Base-by-base conservation (phyloP, 2,888 invertebrate species). In the Aromia moschata region DNA sequence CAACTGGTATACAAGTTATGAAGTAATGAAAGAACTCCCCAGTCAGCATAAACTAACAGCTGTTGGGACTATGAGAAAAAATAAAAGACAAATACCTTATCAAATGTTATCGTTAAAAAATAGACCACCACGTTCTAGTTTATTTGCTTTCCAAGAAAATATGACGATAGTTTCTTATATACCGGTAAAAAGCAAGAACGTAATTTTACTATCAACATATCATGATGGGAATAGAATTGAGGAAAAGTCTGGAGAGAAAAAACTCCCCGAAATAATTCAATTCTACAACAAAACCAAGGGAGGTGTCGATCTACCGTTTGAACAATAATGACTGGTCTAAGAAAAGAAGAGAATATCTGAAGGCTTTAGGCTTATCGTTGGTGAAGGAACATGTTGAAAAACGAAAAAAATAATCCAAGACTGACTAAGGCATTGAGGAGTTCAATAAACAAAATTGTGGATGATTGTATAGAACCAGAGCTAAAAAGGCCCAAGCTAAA, bases 131-230 rank as follows among this genome's bases (percentile, higher is more conserved):
- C n/a, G n/a, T n/a, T n/a, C n/a, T n/a, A 31, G 31, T 14, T 49
- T 56, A 41, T 56, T 56, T 49, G 56, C 18, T 15, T 47, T 56
- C 31, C 49, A 41, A 15, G n/a, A n/a, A n/a, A n/a, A n/a, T n/a
- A n/a, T n/a, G n/a, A n/a, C n/a, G n/a, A n/a, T n/a, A n/a, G n/a
- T n/a, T n/a, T n/a, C n/a, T n/a, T n/a, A n/a, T n/a, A n/a, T n/a
- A n/a, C n/a, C n/a, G n/a, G n/a, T n/a, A n/a, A n/a, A n/a, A n/a
- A n/a, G n/a, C n/a, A 43, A 51, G 43, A 43, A 49, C 31, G 16
- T 57, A 40, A 3, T 25, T 5, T 7, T 25, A 7, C 7, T 25
- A 25, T 25, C 25, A 25, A 25, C 25, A 25, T 25, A 5, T 5
- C 25, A 25, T 25, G 4, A 25, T 25, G 25, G 7, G 3, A 7